Evolutionary conservation across 2,113 vertebrate species (phyloP).

Genomic region (Nicator chloris): DNA sequence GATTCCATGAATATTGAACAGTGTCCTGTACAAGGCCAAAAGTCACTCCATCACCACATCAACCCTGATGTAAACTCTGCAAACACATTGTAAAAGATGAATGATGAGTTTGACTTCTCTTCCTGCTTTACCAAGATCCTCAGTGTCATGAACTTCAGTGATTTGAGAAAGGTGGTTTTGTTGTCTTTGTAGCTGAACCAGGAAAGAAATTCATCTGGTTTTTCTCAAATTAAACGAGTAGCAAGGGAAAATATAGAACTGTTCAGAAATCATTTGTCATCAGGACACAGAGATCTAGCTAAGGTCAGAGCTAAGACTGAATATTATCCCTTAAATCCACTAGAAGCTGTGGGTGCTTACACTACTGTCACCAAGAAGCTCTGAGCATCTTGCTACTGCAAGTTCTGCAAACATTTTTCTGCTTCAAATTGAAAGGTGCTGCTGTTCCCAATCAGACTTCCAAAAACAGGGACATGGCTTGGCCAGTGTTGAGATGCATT

Average conservation of each 20-base stretch:
- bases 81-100: not conserved
- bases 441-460: not conserved
- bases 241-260: not conserved
- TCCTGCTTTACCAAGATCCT: not conserved
- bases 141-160: not conserved
- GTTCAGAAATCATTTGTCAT: not conserved
- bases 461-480: slow-evolving; percentile 7
- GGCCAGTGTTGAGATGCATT: slow-evolving; percentile 39
- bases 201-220: not conserved
- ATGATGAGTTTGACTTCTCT: not conserved
- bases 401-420: not conserved
- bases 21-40: not conserved
- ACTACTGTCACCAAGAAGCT: not conserved
- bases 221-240: not conserved
- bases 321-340: not conserved
- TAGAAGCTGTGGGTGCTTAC: not conserved
- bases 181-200: not conserved
- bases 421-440: not conserved
- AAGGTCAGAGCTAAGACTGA: not conserved
- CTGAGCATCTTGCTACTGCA: not conserved
- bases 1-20: not conserved
- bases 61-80: not conserved
- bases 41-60: not conserved
- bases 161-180: not conserved
- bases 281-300: not conserved